phyloP scores from a whole-genome alignment of 2,888 invertebrate genomes.

The Meghimatium bilineatum region DNA sequence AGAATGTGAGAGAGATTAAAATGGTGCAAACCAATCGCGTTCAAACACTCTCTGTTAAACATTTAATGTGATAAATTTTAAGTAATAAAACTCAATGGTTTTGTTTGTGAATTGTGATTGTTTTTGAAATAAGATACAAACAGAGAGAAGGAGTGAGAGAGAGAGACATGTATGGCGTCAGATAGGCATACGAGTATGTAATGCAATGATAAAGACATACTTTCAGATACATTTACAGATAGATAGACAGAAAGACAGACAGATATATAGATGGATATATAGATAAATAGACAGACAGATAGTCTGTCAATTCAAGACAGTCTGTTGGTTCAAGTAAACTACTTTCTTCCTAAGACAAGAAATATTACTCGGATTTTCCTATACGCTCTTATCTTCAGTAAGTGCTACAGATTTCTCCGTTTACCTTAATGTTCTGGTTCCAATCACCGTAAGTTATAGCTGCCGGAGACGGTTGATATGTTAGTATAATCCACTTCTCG shows the following conservation, averaged over 20 bases:
- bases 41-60: no score
- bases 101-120: no score
- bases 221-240: not conserved
- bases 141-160: conserved; percentile 7
- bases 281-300: not conserved
- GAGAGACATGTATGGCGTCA: not conserved
- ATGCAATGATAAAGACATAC: no score
- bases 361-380: not conserved
- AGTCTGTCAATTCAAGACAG: no score
- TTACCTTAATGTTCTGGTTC: conserved; percentile 2
- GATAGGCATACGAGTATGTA: not conserved
- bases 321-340: no score
- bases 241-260: not conserved
- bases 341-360: not conserved
- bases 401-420: conserved; percentile 15
- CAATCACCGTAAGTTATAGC: not conserved
- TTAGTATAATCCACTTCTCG: not conserved
- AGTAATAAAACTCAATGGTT: no score
- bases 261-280: not conserved
- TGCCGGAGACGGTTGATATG: not conserved
- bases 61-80: no score
- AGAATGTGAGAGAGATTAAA: not conserved
- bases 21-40: not conserved
- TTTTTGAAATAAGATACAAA: not conserved
- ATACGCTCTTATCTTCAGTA: not conserved